These are phyloP conservation scores for Synanthedon formicaeformis DNA, from an alignment of 2,888 invertebrate genomes.

Conservation along the genomic window DNA sequence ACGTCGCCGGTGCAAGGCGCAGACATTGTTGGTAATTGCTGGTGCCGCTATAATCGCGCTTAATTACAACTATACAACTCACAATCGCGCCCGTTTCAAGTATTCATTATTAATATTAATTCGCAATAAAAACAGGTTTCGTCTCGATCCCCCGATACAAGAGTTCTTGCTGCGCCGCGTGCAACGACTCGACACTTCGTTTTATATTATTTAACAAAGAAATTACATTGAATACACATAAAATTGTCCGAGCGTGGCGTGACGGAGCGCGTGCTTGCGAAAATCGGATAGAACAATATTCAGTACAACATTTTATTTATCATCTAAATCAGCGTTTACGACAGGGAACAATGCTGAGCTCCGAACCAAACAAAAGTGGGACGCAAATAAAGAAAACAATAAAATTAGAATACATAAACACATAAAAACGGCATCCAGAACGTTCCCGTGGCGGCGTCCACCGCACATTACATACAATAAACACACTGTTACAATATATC, in stretches of 20 bases:
- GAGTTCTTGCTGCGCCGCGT: slow-evolving; percentile 1
- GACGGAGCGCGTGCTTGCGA: neutral
- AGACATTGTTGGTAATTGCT: slow-evolving; percentile 52
- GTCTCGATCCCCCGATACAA: slow-evolving; percentile 18
- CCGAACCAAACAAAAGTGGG: slow-evolving; percentile 68
- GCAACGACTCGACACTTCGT: neutral
- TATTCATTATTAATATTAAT: slow-evolving; percentile 64
- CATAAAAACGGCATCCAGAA: slow-evolving; percentile 63
- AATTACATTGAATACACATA: neutral
- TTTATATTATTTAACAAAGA: neutral
- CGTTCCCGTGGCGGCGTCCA: slow-evolving; percentile 36
- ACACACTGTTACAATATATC: no score
- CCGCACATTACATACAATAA: slow-evolving; percentile 36
- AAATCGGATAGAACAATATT: slow-evolving; percentile 11
- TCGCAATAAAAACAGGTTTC: slow-evolving; percentile 56
- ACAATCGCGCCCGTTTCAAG: slow-evolving; percentile 58
- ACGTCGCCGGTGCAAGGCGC: slow-evolving; percentile 11
- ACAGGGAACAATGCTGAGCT: slow-evolving; percentile 64
- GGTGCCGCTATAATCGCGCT: slow-evolving; percentile 55
- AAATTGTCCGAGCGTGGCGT: neutral
- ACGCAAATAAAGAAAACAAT: slow-evolving; percentile 71
- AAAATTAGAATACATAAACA: slow-evolving; percentile 71
- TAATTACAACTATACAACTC: slow-evolving; percentile 62
- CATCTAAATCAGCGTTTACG: slow-evolving; percentile 70
- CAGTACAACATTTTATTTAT: slow-evolving; percentile 67